These are phyloP conservation scores for Aptenodytes patagonicus DNA, from an alignment of 2,113 vertebrate species.

Conservation along the genomic window DNA sequence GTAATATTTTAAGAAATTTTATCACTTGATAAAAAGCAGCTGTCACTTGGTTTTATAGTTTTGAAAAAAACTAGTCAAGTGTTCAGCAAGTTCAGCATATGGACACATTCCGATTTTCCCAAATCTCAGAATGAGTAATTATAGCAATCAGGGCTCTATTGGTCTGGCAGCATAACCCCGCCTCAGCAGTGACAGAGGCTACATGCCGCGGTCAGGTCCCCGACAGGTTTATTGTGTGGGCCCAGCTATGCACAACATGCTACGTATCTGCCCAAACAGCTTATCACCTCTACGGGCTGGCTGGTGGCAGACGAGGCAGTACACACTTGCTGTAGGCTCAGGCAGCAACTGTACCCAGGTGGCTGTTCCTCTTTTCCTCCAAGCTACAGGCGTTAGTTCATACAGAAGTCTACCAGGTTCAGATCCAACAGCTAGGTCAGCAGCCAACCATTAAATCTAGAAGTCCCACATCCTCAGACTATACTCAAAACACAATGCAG, in stretches of 20 bases:
- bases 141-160: neutral
- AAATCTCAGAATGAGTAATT: neutral
- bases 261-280: neutral
- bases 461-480: neutral
- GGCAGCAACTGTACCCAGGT: neutral
- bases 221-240: neutral
- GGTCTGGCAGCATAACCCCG: neutral
- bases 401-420: neutral
- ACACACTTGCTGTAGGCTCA: neutral
- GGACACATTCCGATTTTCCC: neutral
- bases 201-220: accelerated
- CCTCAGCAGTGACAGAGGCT: neutral
- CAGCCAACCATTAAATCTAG: neutral
- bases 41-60: neutral
- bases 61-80: neutral
- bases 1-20: neutral
- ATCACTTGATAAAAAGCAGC: neutral
- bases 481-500: neutral
- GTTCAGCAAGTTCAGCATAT: neutral
- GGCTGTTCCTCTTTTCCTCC: neutral
- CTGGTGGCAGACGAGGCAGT: neutral
- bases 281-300: accelerated
- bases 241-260: neutral
- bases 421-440: neutral
- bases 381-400: neutral